Percentiles rank a stretch among this genome's conserved stretches.
Conservation (phyloP, 92 coral and sea anemone genomes). For the Desmophyllum pertusum region DNA sequence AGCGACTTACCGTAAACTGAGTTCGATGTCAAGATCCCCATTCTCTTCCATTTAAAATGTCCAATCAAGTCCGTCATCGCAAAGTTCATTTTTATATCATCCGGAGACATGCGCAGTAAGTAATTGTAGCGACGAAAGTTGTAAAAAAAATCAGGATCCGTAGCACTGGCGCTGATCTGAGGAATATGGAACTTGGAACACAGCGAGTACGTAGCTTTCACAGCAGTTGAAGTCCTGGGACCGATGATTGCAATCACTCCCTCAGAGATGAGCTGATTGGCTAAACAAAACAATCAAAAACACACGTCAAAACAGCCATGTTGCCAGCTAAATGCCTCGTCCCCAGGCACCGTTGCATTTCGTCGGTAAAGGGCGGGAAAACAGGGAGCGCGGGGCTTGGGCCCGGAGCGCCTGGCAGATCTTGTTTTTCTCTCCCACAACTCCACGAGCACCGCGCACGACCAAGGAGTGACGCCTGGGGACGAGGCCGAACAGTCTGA, state of each 20-base stretch:
- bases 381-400: too few relatives aligned
- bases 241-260: constrained; percentile 82
- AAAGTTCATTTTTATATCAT: constrained; percentile 33
- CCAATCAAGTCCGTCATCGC: constrained; percentile 42
- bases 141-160: constrained; percentile 62
- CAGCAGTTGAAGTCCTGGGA: constrained; percentile 74
- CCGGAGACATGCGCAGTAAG: constrained; percentile 70
- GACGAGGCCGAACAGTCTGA: too few relatives aligned
- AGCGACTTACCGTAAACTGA: constrained; percentile 82
- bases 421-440: too few relatives aligned
- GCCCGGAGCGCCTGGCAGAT: too few relatives aligned
- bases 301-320: too few relatives aligned
- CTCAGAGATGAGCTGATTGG: constrained; percentile 70
- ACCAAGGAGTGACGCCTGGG: too few relatives aligned
- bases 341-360: too few relatives aligned
- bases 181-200: constrained; percentile 73
- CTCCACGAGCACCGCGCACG: too few relatives aligned
- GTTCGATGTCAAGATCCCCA: constrained; percentile 77
- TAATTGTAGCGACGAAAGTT: constrained; percentile 42
- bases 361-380: too few relatives aligned
- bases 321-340: too few relatives aligned
- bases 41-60: constrained; percentile 67
- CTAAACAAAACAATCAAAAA: constrained; percentile 30
- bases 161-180: constrained; percentile 68
- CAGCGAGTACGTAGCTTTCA: constrained; percentile 62